Conservation (phyloP, 2,113 vertebrate genomes). For the Seriola dumerili region DNA sequence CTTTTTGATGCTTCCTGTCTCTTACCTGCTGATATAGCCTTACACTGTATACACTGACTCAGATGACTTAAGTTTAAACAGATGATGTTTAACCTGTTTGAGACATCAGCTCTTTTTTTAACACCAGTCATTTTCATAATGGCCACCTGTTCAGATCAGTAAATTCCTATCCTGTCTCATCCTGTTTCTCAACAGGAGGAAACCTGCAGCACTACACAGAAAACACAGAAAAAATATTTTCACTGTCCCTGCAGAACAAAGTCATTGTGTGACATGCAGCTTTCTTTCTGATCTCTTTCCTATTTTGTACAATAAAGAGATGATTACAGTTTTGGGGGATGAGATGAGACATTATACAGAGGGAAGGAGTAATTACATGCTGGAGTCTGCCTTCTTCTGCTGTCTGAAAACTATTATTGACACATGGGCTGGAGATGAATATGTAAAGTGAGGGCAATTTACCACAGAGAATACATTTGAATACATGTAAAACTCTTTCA, state of each 20-base stretch:
- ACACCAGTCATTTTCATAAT: background rate
- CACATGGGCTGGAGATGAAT: background rate
- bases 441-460: background rate
- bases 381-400: background rate
- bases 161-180: constrained; percentile 47
- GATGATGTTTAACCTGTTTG: background rate
- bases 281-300: background rate
- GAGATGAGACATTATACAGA: background rate
- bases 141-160: background rate
- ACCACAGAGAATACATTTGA: background rate
- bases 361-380: background rate
- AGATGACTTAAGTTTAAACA: background rate
- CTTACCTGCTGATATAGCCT: too few relatives aligned
- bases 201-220: background rate
- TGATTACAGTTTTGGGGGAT: background rate
- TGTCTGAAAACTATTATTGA: background rate
- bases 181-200: constrained; percentile 16
- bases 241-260: background rate
- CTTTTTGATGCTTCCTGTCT: background rate
- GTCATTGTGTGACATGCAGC: background rate
- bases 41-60: background rate
- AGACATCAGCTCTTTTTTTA: background rate
- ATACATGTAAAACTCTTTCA: background rate
- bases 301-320: background rate
- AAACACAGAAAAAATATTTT: background rate